Percentiles rank a stretch among this genome's conserved stretches.
phyloP scores from a whole-genome alignment of 2,888 invertebrate species.

The Nomada fucata region DNA sequence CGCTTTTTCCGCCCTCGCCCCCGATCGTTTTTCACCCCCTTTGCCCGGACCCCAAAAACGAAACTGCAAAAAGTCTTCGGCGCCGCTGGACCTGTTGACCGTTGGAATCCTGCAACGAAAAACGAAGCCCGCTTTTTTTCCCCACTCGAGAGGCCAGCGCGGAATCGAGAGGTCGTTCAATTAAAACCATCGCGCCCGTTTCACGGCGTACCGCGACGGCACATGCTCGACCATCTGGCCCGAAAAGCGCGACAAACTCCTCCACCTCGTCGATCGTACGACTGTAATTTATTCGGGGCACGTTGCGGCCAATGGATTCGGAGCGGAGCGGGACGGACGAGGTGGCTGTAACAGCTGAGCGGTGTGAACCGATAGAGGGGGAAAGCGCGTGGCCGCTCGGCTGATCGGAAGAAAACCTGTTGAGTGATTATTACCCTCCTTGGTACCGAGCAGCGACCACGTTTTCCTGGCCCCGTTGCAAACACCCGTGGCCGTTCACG shows the following conservation, averaged over 20 bases:
- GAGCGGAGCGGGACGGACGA: not conserved
- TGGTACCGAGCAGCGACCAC: not conserved
- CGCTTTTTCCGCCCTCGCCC: not conserved
- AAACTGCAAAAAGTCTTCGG: conserved; percentile 10
- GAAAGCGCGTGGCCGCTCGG: conserved; percentile 28
- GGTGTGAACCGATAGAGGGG: conserved; percentile 28
- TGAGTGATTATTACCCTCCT: conserved; percentile 64
- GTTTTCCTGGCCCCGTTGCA: conserved; percentile 15
- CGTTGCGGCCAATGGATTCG: conserved; percentile 33
- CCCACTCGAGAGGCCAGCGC: conserved; percentile 48
- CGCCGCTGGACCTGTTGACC: not conserved
- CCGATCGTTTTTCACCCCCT: not conserved
- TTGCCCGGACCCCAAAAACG: too few species aligned
- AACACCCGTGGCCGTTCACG: too few species aligned
- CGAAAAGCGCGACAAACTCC: conserved; percentile 45
- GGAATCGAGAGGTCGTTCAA: conserved; percentile 61
- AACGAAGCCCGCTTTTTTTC: conserved; percentile 55
- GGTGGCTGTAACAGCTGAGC: conserved; percentile 11
- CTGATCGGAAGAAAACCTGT: conserved; percentile 61
- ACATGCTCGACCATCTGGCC: not conserved
- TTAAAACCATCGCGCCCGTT: conserved; percentile 50
- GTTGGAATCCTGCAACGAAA: conserved; percentile 25
- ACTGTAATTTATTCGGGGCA: conserved; percentile 67
- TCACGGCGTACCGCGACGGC: not conserved
- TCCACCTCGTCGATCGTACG: conserved; percentile 29